phyloP scores from a whole-genome alignment of 2,113 vertebrate genomes.

The Coturnix japonica region DNA sequence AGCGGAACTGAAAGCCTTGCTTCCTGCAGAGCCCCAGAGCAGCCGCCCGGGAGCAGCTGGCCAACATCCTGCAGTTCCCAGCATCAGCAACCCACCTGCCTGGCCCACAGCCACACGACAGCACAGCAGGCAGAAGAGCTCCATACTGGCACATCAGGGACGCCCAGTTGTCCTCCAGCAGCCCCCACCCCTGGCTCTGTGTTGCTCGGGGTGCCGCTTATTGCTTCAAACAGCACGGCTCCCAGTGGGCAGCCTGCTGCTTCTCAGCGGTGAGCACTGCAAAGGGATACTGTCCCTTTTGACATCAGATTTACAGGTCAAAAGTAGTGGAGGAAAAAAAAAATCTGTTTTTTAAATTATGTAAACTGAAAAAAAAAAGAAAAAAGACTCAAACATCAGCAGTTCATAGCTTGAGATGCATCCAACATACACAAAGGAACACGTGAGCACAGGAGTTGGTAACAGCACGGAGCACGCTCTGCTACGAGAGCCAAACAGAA shows the following conservation, averaged over 20 bases:
- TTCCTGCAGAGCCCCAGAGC: slow-evolving; percentile 4
- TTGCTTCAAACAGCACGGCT: not conserved
- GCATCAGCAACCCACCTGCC: not conserved
- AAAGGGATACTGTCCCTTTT: slow-evolving; percentile 77
- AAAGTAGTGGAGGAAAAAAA: not conserved
- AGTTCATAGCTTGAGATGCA: slow-evolving; percentile 65
- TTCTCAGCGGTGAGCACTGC: slow-evolving; percentile 53
- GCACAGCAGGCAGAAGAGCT: slow-evolving; percentile 11
- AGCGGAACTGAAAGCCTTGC: slow-evolving; percentile 51
- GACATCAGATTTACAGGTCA: slow-evolving; percentile 64
- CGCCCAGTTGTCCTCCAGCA: not conserved
- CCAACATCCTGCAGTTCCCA: not conserved
- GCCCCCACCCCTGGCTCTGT: not conserved
- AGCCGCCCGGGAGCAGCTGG: not conserved
- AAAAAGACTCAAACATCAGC: slow-evolving; percentile 46
- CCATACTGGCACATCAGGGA: not conserved
- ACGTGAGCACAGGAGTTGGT: slow-evolving; percentile 42
- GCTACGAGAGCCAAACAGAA: slow-evolving; percentile 31
- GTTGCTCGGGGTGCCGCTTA: not conserved
- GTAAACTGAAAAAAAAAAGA: slow-evolving; percentile 42
- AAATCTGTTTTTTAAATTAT: slow-evolving; percentile 32
- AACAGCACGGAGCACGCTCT: slow-evolving; percentile 41
- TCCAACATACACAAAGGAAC: slow-evolving; percentile 63
- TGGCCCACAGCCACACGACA: not conserved
- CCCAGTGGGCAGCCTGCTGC: not conserved